These are phyloP conservation scores for Sarcophaga rosellei DNA, from an alignment of 2,888 invertebrate genomes.

Conservation along the genomic window DNA sequence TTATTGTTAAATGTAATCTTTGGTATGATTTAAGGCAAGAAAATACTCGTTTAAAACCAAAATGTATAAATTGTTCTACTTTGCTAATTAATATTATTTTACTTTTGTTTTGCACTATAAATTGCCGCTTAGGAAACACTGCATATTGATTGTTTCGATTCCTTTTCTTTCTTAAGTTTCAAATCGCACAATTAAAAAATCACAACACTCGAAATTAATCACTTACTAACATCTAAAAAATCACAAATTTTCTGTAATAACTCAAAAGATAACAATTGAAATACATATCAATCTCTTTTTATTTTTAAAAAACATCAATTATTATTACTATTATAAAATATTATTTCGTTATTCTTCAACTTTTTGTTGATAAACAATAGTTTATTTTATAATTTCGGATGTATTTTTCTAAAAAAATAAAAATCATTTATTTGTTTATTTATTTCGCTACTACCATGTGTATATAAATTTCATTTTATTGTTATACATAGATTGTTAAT, in stretches of 20 bases:
- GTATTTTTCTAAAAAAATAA: no score
- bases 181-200: slow-evolving; percentile 29
- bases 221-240: background rate
- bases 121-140: background rate
- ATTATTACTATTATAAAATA: no score
- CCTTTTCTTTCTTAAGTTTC: background rate
- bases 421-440: no score
- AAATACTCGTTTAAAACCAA: slow-evolving; percentile 20
- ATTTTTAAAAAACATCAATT: no score
- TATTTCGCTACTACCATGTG: no score
- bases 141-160: background rate
- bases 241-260: slow-evolving; percentile 12
- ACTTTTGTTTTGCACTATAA: slow-evolving; percentile 29
- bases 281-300: slow-evolving; percentile 21
- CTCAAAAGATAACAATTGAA: slow-evolving; percentile 8
- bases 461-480: no score
- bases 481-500: no score
- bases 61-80: slow-evolving; percentile 12
- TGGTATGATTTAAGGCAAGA: slow-evolving; percentile 30
- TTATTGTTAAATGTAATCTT: slow-evolving; percentile 45
- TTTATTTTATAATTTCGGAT: no score
- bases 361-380: no score
- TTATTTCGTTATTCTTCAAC: no score
- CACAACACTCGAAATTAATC: slow-evolving; percentile 10
- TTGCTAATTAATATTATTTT: background rate